phyloP scores from a whole-genome alignment of 2,113 vertebrate species.

The Aramus guarauna region DNA sequence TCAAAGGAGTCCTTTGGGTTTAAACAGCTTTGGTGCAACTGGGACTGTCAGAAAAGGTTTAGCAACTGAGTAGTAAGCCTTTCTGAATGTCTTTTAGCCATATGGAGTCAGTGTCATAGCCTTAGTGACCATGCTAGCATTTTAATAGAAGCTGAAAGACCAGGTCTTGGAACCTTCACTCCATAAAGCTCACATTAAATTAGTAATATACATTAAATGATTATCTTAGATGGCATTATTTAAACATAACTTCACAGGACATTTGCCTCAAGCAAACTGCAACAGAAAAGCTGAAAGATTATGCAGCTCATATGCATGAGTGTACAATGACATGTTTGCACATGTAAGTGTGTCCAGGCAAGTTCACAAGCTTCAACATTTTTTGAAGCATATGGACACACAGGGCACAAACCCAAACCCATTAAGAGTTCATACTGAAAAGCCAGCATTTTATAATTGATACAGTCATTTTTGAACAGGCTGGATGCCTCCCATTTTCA shows the following conservation, averaged over 20 bases:
- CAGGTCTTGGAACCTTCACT: slow-evolving; percentile 27
- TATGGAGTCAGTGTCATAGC: not conserved
- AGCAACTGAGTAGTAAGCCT: not conserved
- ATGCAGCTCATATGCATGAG: not conserved
- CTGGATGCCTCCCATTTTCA: not conserved
- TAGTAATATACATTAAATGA: slow-evolving; percentile 1
- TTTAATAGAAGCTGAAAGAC: slow-evolving; percentile 12
- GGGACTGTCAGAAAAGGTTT: slow-evolving; percentile 6
- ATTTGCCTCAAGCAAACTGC: not conserved
- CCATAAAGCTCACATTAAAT: not conserved
- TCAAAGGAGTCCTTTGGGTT: not conserved
- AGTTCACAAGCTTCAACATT: not conserved
- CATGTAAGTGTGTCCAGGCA: not conserved
- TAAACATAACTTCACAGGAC: slow-evolving; percentile 28
- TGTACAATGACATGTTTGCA: not conserved
- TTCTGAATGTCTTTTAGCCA: not conserved
- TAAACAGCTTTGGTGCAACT: not conserved
- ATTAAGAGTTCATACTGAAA: not conserved
- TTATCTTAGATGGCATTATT: slow-evolving; percentile 14
- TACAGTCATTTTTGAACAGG: not conserved
- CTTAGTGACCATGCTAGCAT: not conserved
- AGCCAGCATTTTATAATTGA: not conserved
- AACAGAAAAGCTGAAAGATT: not conserved
- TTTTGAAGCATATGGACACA: not conserved
- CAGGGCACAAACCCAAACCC: not conserved